phyloP scores from a whole-genome alignment of 2,797 vertebrate species.

The Danio aesculapii region DNA sequence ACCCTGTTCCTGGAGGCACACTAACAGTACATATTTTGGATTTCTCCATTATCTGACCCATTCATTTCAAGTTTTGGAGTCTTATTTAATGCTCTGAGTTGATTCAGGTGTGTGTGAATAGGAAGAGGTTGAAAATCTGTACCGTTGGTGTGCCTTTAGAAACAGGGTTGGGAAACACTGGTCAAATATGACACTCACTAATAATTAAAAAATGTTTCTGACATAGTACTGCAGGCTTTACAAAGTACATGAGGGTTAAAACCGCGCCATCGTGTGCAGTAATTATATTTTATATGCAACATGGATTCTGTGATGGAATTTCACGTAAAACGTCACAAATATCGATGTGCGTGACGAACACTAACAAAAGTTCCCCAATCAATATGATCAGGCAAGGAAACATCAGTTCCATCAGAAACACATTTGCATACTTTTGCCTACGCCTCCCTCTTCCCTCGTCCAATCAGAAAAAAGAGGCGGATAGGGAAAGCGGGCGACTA shows the following conservation, averaged over 20 bases:
- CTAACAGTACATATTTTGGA: no score
- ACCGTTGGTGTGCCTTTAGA: no score
- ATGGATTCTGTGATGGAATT: slow-evolving; percentile 15
- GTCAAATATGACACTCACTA: no score
- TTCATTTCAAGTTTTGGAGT: no score
- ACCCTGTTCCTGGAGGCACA: no score
- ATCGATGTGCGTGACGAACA: slow-evolving; percentile 32
- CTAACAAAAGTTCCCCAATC: slow-evolving; percentile 51
- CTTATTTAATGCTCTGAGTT: no score
- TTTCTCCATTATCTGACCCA: no score
- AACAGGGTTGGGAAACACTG: no score
- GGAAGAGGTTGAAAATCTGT: no score
- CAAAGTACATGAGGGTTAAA: slow-evolving; percentile 41
- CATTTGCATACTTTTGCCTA: slow-evolving; percentile 55
- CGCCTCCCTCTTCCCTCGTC: slow-evolving; percentile 1
- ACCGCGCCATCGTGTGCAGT: neutral
- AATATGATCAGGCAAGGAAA: slow-evolving; percentile 62
- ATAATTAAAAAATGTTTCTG: no score
- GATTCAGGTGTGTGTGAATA: no score
- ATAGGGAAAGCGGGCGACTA: slow-evolving; percentile 27
- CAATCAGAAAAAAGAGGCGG: slow-evolving; percentile 29
- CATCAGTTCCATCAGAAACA: slow-evolving; percentile 49
- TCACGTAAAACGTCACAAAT: slow-evolving; percentile 22
- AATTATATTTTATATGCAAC: slow-evolving; percentile 13
- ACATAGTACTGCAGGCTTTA: neutral